A percentile compares a stretch with the other conserved stretches of the same genome.
Conservation (phyloP, 2,888 invertebrate species). For the Mamestra brassicae region DNA sequence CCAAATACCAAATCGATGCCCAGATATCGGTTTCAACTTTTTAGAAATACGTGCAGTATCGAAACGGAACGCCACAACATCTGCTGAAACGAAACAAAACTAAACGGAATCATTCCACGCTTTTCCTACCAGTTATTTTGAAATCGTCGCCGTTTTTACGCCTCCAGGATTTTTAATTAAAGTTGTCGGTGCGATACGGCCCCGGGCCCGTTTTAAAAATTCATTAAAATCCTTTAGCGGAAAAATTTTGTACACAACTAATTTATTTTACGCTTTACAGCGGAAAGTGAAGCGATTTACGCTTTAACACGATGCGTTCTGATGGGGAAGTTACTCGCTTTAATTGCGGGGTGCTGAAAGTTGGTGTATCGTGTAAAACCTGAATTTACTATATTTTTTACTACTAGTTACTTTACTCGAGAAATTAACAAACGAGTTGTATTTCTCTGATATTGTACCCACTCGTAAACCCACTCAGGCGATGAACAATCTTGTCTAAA, state of each 20-base stretch:
- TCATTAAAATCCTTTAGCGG: conserved; percentile 80
- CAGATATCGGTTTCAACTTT: conserved; percentile 34
- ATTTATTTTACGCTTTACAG: conserved; percentile 68
- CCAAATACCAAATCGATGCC: conserved; percentile 5
- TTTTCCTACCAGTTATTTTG: conserved; percentile 78
- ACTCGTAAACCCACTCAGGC: too few species aligned
- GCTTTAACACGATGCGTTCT: conserved; percentile 49
- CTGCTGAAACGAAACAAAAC: conserved; percentile 72
- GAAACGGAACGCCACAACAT: conserved; percentile 59
- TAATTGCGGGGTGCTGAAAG: conserved; percentile 37
- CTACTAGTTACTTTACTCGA: background rate
- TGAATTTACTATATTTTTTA: background rate
- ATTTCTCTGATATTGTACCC: background rate
- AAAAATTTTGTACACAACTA: conserved; percentile 75
- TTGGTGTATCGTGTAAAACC: background rate
- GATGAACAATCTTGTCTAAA: background rate
- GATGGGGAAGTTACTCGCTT: conserved; percentile 49
- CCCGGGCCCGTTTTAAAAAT: conserved; percentile 80
- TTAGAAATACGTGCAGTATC: conserved; percentile 39
- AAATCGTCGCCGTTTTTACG: conserved; percentile 80
- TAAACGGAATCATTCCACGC: conserved; percentile 72
- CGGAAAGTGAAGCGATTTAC: conserved; percentile 60
- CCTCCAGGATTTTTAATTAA: conserved; percentile 84
- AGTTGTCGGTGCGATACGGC: conserved; percentile 79
- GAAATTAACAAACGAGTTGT: background rate